Percentiles rank a stretch among this genome's conserved stretches.
Conservation (phyloP, 92 coral and sea anemone genomes). For the Porites rus region DNA sequence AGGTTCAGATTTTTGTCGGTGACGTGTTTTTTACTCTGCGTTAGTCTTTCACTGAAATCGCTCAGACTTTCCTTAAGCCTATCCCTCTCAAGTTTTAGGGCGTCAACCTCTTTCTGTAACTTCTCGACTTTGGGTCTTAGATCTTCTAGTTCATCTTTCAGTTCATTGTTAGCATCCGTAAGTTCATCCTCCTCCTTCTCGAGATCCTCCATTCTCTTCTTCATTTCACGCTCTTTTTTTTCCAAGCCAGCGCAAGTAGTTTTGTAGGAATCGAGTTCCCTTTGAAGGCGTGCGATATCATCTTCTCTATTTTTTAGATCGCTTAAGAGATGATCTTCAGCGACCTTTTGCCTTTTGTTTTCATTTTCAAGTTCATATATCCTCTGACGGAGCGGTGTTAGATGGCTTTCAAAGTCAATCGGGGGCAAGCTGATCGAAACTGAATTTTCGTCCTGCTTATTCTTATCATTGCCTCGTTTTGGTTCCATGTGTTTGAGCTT, state of each 20-base stretch:
- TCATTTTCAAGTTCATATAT: constrained; percentile 80
- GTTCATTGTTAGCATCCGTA: constrained; percentile 63
- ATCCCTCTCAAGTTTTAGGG: constrained; percentile 76
- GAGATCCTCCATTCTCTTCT: constrained; percentile 58
- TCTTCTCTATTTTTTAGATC: constrained; percentile 71
- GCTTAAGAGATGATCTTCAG: constrained; percentile 58
- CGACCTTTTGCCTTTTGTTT: constrained; percentile 54
- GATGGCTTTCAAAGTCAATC: constrained; percentile 72
- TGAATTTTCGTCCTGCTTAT: constrained; percentile 38
- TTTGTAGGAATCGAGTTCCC: constrained; percentile 68
- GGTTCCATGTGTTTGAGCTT: constrained; percentile 75
- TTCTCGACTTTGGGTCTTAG: constrained; percentile 67
- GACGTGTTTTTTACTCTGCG: constrained; percentile 63
- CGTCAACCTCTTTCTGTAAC: constrained; percentile 71
- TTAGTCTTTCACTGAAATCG: constrained; percentile 65
- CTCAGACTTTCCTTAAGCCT: constrained; percentile 70
- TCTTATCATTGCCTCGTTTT: constrained; percentile 11
- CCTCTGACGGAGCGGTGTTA: constrained; percentile 72
- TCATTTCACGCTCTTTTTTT: constrained; percentile 51
- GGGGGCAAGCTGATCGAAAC: constrained; percentile 12
- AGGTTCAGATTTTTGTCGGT: constrained; percentile 65
- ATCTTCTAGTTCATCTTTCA: constrained; percentile 59
- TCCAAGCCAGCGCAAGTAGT: constrained; percentile 66
- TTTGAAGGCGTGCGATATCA: constrained; percentile 66
- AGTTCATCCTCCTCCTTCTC: constrained; percentile 80